phyloP scores from a whole-genome alignment of 2,113 vertebrate species.

The Charadrius vociferus region DNA sequence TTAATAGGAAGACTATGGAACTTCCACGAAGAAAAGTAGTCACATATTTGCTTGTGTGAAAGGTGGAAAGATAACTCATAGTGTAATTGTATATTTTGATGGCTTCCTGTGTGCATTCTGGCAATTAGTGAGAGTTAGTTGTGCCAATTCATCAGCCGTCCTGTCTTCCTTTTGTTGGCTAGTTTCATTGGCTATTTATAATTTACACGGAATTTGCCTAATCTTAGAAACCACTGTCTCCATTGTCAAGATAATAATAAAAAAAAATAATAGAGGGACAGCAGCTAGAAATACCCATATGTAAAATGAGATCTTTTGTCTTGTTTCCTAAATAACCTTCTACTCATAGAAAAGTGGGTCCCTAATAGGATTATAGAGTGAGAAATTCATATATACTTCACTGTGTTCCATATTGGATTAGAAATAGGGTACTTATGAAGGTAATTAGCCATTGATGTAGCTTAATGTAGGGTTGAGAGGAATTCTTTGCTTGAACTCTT shows the following conservation, averaged over 20 bases:
- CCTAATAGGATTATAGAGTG: background rate
- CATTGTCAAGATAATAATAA: background rate
- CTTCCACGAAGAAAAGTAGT: background rate
- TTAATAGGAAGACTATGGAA: background rate
- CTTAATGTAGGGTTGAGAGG: background rate
- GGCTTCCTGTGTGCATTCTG: background rate
- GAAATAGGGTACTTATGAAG: conserved; percentile 22
- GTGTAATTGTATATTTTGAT: background rate
- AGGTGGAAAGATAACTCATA: background rate
- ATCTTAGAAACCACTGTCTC: background rate
- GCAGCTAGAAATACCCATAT: background rate
- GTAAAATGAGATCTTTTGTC: background rate
- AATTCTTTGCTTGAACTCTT: conserved; percentile 34
- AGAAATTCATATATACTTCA: background rate
- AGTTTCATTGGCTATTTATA: background rate
- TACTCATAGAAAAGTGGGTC: background rate
- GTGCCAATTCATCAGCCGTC: background rate
- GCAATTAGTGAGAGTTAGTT: background rate
- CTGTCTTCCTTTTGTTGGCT: background rate
- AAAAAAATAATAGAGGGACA: background rate
- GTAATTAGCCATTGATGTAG: conserved; percentile 25
- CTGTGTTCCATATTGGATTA: background rate
- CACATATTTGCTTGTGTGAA: fast-evolving
- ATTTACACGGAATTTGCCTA: background rate
- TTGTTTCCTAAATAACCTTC: background rate